These are phyloP conservation scores for Toxostoma redivivum DNA, from an alignment of 2,113 vertebrate species.

Conservation along the genomic window DNA sequence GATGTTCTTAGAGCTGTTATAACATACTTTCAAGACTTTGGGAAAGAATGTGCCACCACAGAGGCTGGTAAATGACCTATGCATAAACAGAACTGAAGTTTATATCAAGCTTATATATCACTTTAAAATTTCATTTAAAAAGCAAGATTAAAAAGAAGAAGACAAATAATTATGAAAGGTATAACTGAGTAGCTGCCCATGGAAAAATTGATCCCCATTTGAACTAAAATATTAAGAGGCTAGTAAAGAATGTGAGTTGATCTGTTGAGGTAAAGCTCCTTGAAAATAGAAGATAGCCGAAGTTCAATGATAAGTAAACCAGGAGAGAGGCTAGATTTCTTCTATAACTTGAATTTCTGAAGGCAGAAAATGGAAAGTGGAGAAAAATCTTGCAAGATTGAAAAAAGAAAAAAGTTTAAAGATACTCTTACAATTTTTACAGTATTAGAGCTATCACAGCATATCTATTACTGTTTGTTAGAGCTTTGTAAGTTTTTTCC, in stretches of 20 bases:
- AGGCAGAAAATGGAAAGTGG: background rate
- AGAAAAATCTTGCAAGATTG: background rate
- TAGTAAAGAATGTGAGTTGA: background rate
- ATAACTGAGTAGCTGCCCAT: background rate
- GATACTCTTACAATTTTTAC: background rate
- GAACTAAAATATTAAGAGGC: background rate
- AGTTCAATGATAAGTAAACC: background rate
- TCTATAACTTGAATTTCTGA: background rate
- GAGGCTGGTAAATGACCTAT: background rate
- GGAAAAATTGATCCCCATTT: background rate
- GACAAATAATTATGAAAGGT: background rate
- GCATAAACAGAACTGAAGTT: background rate
- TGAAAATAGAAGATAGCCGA: background rate
- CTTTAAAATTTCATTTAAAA: background rate
- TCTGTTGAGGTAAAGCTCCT: background rate
- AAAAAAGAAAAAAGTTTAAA: background rate
- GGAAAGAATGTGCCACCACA: background rate
- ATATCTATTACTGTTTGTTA: background rate
- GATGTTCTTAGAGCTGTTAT: background rate
- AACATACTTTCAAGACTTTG: background rate
- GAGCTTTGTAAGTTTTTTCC: background rate
- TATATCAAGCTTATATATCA: background rate
- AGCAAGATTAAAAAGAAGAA: background rate
- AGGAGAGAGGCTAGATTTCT: background rate
- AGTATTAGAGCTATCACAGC: background rate